These are phyloP conservation scores for Trinectes maculatus DNA, from an alignment of 2,113 vertebrate species.

Conservation along the genomic window DNA sequence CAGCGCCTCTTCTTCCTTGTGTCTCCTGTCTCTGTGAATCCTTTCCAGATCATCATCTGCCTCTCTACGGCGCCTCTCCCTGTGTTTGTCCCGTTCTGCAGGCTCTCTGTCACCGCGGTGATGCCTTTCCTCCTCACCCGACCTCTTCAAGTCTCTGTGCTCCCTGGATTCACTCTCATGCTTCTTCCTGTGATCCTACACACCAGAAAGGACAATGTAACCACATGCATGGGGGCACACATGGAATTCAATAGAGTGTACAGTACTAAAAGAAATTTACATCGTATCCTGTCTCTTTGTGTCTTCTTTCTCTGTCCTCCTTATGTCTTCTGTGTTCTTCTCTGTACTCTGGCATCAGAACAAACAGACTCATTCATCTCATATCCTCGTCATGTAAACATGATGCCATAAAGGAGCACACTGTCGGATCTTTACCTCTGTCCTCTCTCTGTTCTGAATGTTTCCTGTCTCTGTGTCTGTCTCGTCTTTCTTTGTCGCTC, in stretches of 20 bases:
- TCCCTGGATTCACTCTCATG: constrained; percentile 54
- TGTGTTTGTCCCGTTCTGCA: constrained; percentile 63
- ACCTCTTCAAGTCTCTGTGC: constrained; percentile 24
- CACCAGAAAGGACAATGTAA: constrained; percentile 2
- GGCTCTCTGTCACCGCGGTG: constrained; percentile 63
- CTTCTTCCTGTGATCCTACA: constrained; percentile 55
- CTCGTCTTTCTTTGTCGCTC: constrained; percentile 45
- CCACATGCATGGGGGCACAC: not conserved
- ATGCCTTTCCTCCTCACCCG: constrained; percentile 52
- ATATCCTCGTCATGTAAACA: not conserved
- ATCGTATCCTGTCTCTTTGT: constrained; percentile 56
- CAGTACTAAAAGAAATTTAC: constrained; percentile 59
- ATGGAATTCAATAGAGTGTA: not conserved
- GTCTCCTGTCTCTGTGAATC: constrained; percentile 64
- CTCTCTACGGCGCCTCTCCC: constrained; percentile 59
- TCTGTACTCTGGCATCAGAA: constrained; percentile 63
- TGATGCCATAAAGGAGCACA: not conserved
- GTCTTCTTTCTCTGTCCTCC: constrained; percentile 72
- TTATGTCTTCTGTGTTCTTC: constrained; percentile 60
- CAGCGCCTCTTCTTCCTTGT: constrained; percentile 53
- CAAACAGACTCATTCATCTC: not conserved
- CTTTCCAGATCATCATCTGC: constrained; percentile 47
- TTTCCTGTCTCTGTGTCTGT: constrained; percentile 60
- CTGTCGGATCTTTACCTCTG: constrained; percentile 49
- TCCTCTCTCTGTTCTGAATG: constrained; percentile 60